Conservation (phyloP, 1,140 invertebrate species). For the Zaprionus capensis region DNA sequence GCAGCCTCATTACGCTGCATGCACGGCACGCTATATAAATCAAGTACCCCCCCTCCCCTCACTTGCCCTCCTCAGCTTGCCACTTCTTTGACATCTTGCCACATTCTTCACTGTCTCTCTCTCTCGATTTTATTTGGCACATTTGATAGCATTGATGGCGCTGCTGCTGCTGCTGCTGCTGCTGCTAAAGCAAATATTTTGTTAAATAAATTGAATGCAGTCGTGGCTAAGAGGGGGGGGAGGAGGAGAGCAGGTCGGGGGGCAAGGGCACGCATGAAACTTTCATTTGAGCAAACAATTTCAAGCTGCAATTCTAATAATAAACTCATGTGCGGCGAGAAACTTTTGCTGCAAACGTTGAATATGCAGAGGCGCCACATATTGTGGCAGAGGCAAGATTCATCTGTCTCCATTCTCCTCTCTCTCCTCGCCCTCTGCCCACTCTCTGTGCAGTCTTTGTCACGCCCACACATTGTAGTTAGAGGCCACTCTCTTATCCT, state of each 20-base stretch:
- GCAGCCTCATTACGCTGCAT: neutral
- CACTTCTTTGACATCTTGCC: neutral
- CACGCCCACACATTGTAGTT: slow-evolving; percentile 21
- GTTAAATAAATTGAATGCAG: slow-evolving; percentile 43
- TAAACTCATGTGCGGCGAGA: slow-evolving; percentile 49
- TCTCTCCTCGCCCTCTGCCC: neutral
- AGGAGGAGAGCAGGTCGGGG: neutral
- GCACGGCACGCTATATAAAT: no score
- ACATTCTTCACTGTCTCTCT: neutral
- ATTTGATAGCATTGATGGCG: slow-evolving; percentile 23
- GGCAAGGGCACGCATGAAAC: neutral
- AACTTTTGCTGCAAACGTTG: slow-evolving; percentile 26
- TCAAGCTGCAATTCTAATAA: slow-evolving; percentile 54
- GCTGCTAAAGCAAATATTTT: slow-evolving; percentile 36
- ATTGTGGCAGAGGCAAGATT: neutral
- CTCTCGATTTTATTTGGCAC: slow-evolving; percentile 16
- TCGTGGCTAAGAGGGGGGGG: neutral
- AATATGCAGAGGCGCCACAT: slow-evolving; percentile 17
- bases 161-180: neutral
- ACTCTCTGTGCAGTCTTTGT: neutral
- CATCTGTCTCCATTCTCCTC: neutral
- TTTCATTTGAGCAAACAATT: slow-evolving; percentile 55
- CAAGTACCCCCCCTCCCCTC: no score
- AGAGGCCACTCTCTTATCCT: slow-evolving; percentile 22
- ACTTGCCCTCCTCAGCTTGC: neutral